Percentiles rank a stretch among this genome's conserved stretches.
These are phyloP conservation scores for Drosophila meridiana DNA, from an alignment of 2,888 invertebrate species.

Conservation along the genomic window DNA sequence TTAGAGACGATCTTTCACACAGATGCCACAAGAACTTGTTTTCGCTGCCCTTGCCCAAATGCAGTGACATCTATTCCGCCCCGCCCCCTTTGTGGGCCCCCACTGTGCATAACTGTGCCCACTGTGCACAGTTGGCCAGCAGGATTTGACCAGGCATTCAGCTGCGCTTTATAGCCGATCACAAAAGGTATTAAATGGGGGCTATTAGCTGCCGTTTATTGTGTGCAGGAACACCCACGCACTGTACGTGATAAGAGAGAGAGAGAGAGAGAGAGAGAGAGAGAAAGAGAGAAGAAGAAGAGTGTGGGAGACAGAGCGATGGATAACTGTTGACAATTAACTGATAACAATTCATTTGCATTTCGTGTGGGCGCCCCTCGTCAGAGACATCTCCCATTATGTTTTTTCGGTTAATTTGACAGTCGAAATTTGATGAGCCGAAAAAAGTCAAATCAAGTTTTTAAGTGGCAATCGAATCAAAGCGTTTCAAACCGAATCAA, in stretches of 20 bases:
- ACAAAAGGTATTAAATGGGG: conserved; percentile 64
- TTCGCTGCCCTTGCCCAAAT: conserved; percentile 72
- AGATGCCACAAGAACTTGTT: conserved; percentile 62
- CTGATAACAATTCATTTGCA: conserved; percentile 76
- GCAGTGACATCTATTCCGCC: conserved; percentile 44
- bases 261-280: background rate
- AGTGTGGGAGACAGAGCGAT: background rate
- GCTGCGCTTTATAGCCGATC: conserved; percentile 5
- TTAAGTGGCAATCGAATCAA: conserved; percentile 52
- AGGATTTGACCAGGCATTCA: conserved; percentile 53
- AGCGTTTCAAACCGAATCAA: conserved; percentile 14
- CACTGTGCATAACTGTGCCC: background rate
- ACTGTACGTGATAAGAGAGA: conserved; percentile 55
- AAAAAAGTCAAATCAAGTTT: conserved; percentile 14
- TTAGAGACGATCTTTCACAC: conserved; percentile 57
- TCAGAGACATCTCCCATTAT: conserved; percentile 31
- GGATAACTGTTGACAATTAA: conserved; percentile 41
- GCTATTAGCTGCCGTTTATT: conserved; percentile 76
- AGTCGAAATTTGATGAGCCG: conserved; percentile 41
- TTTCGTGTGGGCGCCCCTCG: conserved; percentile 52
- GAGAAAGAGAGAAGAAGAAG: background rate
- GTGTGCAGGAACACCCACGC: conserved; percentile 70
- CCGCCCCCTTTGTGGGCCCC: background rate
- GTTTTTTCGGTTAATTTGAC: conserved; percentile 67
- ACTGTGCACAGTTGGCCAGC: conserved; percentile 49